Conservation (phyloP, 1,140 invertebrate species). For the Lepidotrigona ventralis region DNA sequence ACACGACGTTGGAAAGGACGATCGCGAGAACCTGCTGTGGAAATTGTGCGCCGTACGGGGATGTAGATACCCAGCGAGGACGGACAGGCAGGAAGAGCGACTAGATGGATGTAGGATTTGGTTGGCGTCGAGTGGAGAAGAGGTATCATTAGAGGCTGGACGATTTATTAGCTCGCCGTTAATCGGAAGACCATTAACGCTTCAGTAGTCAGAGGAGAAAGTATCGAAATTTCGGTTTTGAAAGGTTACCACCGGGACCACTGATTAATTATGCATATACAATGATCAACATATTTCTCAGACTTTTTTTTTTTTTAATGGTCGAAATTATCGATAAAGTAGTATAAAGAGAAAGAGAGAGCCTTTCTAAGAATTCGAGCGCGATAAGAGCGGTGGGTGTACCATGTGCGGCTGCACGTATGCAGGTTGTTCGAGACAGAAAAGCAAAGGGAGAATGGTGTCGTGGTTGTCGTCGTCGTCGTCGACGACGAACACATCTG, state of each 20-base stretch:
- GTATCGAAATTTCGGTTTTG: not conserved
- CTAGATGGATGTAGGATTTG: slow-evolving; percentile 9
- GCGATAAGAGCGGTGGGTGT: not conserved
- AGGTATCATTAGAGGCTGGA: slow-evolving; percentile 5
- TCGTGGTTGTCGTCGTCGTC: not conserved
- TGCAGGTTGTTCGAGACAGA: not conserved
- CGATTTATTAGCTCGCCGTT: slow-evolving; percentile 14
- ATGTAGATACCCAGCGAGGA: slow-evolving; percentile 16
- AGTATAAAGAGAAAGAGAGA: too few relatives aligned
- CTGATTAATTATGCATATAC: not conserved
- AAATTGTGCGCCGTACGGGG: slow-evolving; percentile 19
- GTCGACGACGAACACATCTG: slow-evolving; percentile 31
- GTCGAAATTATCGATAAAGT: not conserved
- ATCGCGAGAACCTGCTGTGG: slow-evolving; percentile 33
- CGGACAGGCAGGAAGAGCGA: slow-evolving; percentile 8
- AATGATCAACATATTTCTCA: not conserved
- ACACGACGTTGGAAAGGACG: slow-evolving; percentile 39
- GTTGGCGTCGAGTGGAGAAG: not conserved
- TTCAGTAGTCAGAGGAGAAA: not conserved
- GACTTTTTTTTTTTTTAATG: not conserved
- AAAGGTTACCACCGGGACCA: not conserved
- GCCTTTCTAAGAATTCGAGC: not conserved
- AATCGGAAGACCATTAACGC: slow-evolving; percentile 3
- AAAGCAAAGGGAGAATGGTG: not conserved
- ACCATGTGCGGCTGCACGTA: not conserved